phyloP scores from a whole-genome alignment of 2,113 vertebrate genomes.

The Salvelinus alpinus region DNA sequence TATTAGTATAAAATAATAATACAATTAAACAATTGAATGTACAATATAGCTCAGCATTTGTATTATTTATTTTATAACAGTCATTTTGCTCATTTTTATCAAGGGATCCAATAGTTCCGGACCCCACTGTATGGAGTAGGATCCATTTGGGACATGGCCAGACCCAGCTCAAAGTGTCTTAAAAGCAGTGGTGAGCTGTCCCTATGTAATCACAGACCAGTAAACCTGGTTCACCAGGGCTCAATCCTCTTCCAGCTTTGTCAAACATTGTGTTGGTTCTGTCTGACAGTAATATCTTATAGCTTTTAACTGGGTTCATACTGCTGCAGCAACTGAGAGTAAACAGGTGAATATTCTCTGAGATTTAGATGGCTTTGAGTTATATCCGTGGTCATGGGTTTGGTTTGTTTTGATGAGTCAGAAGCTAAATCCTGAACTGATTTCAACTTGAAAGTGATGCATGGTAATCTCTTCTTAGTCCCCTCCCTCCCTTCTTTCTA shows the following conservation, averaged over 20 bases:
- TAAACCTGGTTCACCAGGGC: neutral
- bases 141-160: too few species aligned
- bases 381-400: neutral
- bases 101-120: too few species aligned
- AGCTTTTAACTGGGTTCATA: neutral
- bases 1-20: too few species aligned
- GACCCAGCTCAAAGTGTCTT: neutral
- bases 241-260: neutral
- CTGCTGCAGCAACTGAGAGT: neutral
- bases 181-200: constrained; percentile 4
- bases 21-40: too few species aligned
- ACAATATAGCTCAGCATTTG: too few species aligned
- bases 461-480: constrained; percentile 17
- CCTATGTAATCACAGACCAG: neutral
- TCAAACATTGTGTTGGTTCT: neutral
- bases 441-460: constrained; percentile 9
- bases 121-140: too few species aligned
- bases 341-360: neutral
- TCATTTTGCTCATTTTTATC: too few species aligned
- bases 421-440: neutral
- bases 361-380: neutral
- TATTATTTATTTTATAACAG: too few species aligned
- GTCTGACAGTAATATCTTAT: neutral
- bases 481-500: constrained; percentile 18
- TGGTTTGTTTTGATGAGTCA: constrained; percentile 23